Evolutionary conservation across 2,797 vertebrate genomes (phyloP).

Genomic region (Gouania willdenowi): DNA sequence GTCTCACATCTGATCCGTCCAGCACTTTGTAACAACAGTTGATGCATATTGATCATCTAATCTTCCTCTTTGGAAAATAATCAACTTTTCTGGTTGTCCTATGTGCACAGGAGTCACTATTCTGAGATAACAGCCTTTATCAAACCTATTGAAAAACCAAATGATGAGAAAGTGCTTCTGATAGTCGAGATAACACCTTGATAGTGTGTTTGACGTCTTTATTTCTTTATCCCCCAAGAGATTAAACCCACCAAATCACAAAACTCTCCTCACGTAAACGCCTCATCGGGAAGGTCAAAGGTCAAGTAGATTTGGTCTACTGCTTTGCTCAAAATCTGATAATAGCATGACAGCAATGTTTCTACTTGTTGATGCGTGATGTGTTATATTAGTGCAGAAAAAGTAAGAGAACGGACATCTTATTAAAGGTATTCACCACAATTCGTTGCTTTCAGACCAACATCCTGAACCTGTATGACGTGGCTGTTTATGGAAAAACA

Average conservation of each 20-base stretch:
- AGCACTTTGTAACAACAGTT: neutral
- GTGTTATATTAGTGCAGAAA: too few relatives aligned
- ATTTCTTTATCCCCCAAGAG: neutral
- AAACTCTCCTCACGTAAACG: neutral
- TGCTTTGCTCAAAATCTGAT: too few relatives aligned
- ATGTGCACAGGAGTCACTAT: neutral
- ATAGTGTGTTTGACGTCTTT: neutral
- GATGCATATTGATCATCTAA: neutral
- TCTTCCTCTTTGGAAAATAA: neutral
- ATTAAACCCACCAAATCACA: neutral
- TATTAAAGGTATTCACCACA: too few relatives aligned
- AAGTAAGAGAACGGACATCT: too few relatives aligned
- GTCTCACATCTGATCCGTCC: neutral
- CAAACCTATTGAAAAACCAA: neutral
- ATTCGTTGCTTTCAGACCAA: too few relatives aligned
- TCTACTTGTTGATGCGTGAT: too few relatives aligned
- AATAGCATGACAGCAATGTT: too few relatives aligned
- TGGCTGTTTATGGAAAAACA: neutral
- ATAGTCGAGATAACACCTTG: neutral
- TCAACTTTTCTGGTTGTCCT: neutral
- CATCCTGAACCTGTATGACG: neutral
- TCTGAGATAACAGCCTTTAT: neutral
- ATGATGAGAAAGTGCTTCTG: neutral
- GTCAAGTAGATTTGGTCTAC: neutral
- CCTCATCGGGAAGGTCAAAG: conserved; percentile 7